These are phyloP conservation scores for Microctonus aethiopoides DNA, from an alignment of 2,888 invertebrate species.

Conservation along the genomic window DNA sequence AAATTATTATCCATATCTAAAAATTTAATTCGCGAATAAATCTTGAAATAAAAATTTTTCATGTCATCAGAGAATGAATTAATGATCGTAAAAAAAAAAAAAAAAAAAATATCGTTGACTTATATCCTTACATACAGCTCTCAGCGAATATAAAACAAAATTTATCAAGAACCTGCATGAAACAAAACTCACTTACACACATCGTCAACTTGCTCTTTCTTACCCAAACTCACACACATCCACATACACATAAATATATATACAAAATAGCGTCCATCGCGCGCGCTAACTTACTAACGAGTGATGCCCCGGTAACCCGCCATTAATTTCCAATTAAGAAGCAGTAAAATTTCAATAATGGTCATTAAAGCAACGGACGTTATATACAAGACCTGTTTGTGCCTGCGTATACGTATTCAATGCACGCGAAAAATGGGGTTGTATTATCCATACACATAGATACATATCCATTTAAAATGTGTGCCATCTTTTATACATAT, in stretches of 20 bases:
- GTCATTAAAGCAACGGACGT: constrained; percentile 66
- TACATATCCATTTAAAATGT: no score
- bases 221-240: not conserved
- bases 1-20: no score
- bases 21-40: no score
- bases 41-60: not conserved
- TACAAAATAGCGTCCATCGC: constrained; percentile 36
- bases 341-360: constrained; percentile 67
- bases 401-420: constrained; percentile 27
- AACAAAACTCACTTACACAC: not conserved
- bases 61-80: constrained; percentile 21
- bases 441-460: constrained; percentile 4
- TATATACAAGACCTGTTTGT: constrained; percentile 52
- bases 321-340: constrained; percentile 66
- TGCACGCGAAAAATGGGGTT: constrained; percentile 31
- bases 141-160: constrained; percentile 4
- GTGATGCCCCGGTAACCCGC: constrained; percentile 54
- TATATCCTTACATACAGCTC: not conserved
- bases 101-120: not conserved
- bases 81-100: not conserved
- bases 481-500: no score
- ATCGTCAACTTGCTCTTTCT: not conserved
- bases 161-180: not conserved
- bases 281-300: constrained; percentile 51
- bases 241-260: not conserved